Evolutionary conservation across 2,888 invertebrate genomes (phyloP), one percentile per base, ranked within the genome.

Genomic region (Eustalomyia histrio): DNA sequence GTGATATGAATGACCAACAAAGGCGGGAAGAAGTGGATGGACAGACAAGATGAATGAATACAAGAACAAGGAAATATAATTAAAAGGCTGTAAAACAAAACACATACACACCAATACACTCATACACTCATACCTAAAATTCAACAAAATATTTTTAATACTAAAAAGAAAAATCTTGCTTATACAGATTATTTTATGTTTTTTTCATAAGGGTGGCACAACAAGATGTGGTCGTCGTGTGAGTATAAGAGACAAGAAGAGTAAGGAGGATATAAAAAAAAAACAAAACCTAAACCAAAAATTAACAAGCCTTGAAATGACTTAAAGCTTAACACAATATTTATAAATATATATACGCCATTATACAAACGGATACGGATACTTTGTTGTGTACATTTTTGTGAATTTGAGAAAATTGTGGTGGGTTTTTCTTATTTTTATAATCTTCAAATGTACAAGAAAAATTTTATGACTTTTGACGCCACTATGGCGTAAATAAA

Each of bases 401-500:
- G 39, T 39, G 29, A 47, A n/a, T 47, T 47, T 2, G 1, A 14
- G 1, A 14, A 18, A 69, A 57, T 21, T 75, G 58, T 43, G 29
- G 12, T 68, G 61, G 57, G 39, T 39, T 39, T 39, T 39, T 2
- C 12, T 39, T 35, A 12, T 53, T 74, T 63, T 73, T 55, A 61
- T 35, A 57, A 68, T 69, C 57, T 39, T 69, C n/a, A 63, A 68
- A 68, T 64, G 50, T 50, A 7, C 35, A 6, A 16, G 12, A 53
- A 21, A 39, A 64, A 58, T 58, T 78, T 78, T 78, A 78, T 72
- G 71, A 81, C 65, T 72, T 81, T 78, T 75, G 81, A 63, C 74
- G 81, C 74, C 81, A 78, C 61, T 71, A 78, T 69, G 80, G 24
- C 73, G 73, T 53, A 43, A 74, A 75, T 57, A 75, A 81, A 81